A percentile compares a stretch with the other conserved stretches of the same genome.
Conservation (phyloP, 2,888 invertebrate species). For the Timema cristinae region DNA sequence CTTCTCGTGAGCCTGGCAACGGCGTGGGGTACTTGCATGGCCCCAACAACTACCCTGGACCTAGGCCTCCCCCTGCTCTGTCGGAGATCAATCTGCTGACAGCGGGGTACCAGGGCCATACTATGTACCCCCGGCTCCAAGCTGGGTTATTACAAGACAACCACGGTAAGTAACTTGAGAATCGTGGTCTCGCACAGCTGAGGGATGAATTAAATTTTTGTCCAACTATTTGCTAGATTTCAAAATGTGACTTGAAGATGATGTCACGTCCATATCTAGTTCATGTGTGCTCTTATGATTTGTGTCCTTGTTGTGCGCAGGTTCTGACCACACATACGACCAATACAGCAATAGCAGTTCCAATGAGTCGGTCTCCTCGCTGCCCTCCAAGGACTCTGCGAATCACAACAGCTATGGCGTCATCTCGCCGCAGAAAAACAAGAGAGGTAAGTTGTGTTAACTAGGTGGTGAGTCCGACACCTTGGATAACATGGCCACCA, state of each 20-base stretch:
- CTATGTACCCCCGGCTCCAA: too few relatives aligned
- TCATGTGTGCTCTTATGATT: too few relatives aligned
- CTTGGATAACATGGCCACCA: background rate
- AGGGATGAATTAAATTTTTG: too few relatives aligned
- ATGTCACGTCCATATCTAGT: too few relatives aligned
- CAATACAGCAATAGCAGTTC: slow-evolving; percentile 68
- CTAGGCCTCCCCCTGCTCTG: slow-evolving; percentile 20
- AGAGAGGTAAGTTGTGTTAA: slow-evolving; percentile 34
- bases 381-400: slow-evolving; percentile 38
- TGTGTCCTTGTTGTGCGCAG: background rate
- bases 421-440: slow-evolving; percentile 36
- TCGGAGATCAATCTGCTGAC: slow-evolving; percentile 45
- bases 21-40: slow-evolving; percentile 17
- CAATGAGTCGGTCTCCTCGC: slow-evolving; percentile 75
- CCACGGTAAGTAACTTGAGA: too few relatives aligned
- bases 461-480: background rate
- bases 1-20: slow-evolving; percentile 8
- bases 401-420: slow-evolving; percentile 29
- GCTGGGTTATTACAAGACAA: too few relatives aligned
- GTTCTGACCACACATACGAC: background rate
- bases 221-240: too few relatives aligned
- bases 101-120: background rate
- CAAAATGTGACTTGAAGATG: too few relatives aligned
- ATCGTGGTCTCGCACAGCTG: too few relatives aligned
- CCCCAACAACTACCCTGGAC: slow-evolving; percentile 20